A percentile compares a stretch with the other conserved stretches of the same genome.
These are phyloP conservation scores for Coenonympha glycerion DNA, from an alignment of 2,888 invertebrate genomes.

Conservation along the genomic window DNA sequence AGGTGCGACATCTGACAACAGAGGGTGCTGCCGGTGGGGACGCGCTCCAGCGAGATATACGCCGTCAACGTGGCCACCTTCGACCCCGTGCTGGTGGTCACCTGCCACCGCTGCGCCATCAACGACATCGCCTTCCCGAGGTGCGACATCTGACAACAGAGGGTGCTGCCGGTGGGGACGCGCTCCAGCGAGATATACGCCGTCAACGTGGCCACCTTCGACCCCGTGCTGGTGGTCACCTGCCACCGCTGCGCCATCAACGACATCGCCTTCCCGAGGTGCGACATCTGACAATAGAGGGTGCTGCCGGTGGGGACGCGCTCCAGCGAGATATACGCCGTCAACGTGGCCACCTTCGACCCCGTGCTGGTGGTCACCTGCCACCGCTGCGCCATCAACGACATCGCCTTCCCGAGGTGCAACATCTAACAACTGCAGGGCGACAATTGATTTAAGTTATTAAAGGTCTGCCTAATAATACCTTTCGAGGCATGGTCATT, in stretches of 20 bases:
- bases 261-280: conserved; percentile 89
- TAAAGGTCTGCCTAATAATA: too few species aligned
- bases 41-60: conserved; percentile 87
- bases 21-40: conserved; percentile 83
- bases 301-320: conserved; percentile 85
- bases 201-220: conserved; percentile 81
- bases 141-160: conserved; percentile 76
- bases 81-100: conserved; percentile 81
- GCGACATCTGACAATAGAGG: conserved; percentile 61
- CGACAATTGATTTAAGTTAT: too few species aligned
- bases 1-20: conserved; percentile 78
- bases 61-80: conserved; percentile 82
- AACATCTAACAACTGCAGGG: conserved; percentile 75
- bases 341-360: conserved; percentile 80
- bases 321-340: conserved; percentile 86
- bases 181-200: conserved; percentile 86
- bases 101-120: conserved; percentile 88
- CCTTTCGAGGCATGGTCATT: too few species aligned
- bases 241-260: conserved; percentile 89
- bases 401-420: conserved; percentile 89
- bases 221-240: conserved; percentile 82
- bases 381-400: conserved; percentile 86
- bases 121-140: conserved; percentile 89
- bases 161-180: conserved; percentile 84
- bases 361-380: conserved; percentile 86